Conservation (phyloP, 2,113 vertebrate genomes). For the Guaruba guarouba region DNA sequence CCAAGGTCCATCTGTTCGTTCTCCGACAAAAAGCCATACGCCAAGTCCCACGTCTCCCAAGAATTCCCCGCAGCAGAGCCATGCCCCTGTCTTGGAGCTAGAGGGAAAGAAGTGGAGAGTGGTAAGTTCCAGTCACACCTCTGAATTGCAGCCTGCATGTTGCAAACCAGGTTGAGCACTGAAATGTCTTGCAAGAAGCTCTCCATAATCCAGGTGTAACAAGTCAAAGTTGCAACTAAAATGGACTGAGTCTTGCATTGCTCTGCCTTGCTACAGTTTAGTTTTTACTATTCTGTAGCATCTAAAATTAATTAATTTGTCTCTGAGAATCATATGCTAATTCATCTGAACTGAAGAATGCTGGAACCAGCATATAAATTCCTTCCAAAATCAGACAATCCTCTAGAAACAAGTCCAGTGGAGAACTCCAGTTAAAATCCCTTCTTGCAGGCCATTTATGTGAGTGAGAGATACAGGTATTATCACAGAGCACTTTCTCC, state of each 20-base stretch:
- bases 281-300: background rate
- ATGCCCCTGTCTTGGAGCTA: conserved; percentile 84
- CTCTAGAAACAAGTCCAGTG: background rate
- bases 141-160: background rate
- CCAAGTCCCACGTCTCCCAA: conserved; percentile 55
- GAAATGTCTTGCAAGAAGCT: background rate
- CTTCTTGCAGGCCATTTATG: background rate
- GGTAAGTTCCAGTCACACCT: conserved; percentile 73
- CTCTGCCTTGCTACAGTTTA: background rate
- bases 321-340: background rate
- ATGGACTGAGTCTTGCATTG: background rate
- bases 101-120: conserved; percentile 99
- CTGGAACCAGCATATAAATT: background rate
- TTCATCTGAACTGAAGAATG: background rate
- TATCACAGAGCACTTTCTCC: background rate
- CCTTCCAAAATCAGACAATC: background rate
- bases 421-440: background rate
- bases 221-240: background rate
- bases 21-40: conserved; percentile 76
- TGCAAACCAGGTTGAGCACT: background rate
- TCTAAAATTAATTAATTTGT: background rate
- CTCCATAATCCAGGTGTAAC: background rate
- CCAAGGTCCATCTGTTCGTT: conserved; percentile 65
- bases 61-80: conserved; percentile 72
- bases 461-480: background rate